Evolutionary conservation across 2,888 invertebrate genomes (phyloP), one percentile per base, ranked within the genome.

Genomic region (Diplazon laetatorius): DNA sequence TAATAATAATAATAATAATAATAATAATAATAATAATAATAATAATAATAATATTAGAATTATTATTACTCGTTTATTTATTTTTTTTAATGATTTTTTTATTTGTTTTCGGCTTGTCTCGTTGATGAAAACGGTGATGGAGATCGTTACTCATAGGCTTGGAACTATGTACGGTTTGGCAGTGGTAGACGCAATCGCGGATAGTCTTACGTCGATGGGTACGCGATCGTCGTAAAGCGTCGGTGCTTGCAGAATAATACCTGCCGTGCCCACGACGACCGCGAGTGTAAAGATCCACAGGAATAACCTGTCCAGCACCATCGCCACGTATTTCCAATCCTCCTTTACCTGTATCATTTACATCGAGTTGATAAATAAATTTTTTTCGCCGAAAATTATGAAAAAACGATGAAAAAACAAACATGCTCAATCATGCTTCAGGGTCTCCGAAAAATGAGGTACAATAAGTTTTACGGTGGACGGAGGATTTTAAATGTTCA

Each of bases 261-360:
- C 97, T 30, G 97, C 97, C 66, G 97, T 98, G 52, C 98, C 98
- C 82, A 98, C 96, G 82, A 98, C 93, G 88, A 98, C 98, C 62
- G 98, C 98, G 89, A 98, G 93, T 85, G 98, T 98, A 93, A 99
- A 99, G 91, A 99, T 98, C 96, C 98, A 98, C 87, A 99, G 94
- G 93, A 99, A 99, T 88, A 99, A 93, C 81, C 99, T 94, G 92
- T 99, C 99, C 90, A 99, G 93, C 83, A 99, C 98, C 97, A 98
- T 98, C 81, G 98, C 98, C 85, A 99, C 98, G 92, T 97, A 99
- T 92, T 99, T 99, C 99, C 99, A 99, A 93, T 99, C 98, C 93
- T 98, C 98, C 92, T 97, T 97, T 85, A 97, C 97, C 97, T 97
- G 89, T 50, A 22, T 55, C 14, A 14, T 30, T 30, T 12, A 12